Percentiles rank a stretch among this genome's conserved stretches.
These are phyloP conservation scores for Drosophila vallismaia DNA, from an alignment of 2,888 invertebrate genomes.

Conservation along the genomic window DNA sequence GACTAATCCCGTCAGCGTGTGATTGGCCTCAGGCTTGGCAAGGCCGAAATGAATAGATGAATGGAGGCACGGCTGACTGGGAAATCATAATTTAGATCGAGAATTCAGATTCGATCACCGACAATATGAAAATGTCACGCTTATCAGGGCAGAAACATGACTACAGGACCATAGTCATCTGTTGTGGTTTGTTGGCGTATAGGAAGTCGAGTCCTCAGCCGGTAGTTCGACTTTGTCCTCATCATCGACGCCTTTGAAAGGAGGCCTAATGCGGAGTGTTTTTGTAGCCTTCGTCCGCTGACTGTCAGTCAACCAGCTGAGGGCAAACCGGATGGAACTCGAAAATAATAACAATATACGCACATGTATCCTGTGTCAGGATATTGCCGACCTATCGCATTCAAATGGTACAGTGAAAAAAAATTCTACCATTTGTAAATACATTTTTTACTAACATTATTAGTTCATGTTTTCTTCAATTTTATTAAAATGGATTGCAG, in stretches of 20 bases:
- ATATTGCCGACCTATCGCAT: conserved; percentile 67
- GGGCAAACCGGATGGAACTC: conserved; percentile 68
- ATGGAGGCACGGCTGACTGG: conserved; percentile 33
- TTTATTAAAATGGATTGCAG: not conserved
- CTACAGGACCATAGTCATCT: conserved; percentile 29
- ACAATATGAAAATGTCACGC: conserved; percentile 83
- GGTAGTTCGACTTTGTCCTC: conserved; percentile 47
- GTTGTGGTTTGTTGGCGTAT: conserved; percentile 66
- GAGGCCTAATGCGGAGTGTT: conserved; percentile 28
- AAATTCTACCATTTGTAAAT: too few species aligned
- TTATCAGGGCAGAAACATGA: conserved; percentile 65
- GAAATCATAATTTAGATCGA: conserved; percentile 40
- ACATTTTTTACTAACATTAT: too few species aligned
- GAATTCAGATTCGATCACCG: conserved; percentile 69
- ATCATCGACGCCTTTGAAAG: conserved; percentile 42
- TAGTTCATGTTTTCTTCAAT: too few species aligned
- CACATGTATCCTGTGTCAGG: conserved; percentile 74
- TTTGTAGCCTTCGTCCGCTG: conserved; percentile 49
- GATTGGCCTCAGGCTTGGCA: conserved; percentile 71
- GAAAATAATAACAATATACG: conserved; percentile 71
- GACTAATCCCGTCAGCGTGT: conserved; percentile 80
- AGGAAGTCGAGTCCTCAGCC: conserved; percentile 56
- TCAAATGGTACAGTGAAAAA: conserved; percentile 44
- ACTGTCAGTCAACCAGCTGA: conserved; percentile 52
- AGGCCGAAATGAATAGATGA: conserved; percentile 36